A percentile compares a stretch with the other conserved stretches of the same genome.
These are phyloP conservation scores for Pseudotriccus pelzelni DNA, from an alignment of 2,797 vertebrate genomes.

Conservation along the genomic window DNA sequence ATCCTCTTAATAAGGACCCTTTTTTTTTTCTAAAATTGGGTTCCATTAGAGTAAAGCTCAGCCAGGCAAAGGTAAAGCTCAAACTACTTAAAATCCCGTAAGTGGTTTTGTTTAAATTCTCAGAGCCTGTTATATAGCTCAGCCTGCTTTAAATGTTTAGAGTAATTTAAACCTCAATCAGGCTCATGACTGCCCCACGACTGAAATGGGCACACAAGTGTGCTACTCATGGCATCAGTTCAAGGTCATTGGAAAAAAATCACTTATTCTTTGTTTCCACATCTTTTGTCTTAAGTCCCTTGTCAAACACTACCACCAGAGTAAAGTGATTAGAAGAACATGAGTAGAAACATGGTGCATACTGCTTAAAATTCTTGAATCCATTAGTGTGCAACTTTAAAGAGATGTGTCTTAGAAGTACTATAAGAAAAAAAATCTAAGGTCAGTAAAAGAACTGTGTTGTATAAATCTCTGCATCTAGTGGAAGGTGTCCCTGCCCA, in stretches of 20 bases:
- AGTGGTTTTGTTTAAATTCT: background rate
- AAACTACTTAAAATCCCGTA: background rate
- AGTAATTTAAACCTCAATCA: background rate
- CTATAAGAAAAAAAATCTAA: background rate
- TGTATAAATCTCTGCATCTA: background rate
- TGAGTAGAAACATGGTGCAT: background rate
- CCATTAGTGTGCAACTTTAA: background rate
- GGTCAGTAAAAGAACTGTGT: background rate
- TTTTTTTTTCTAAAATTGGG: background rate
- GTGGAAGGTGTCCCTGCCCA: background rate
- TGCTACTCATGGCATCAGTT: background rate
- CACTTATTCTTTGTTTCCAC: background rate
- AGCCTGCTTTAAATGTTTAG: background rate
- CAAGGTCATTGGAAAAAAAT: background rate
- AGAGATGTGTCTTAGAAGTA: background rate
- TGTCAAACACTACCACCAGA: background rate
- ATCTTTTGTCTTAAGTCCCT: background rate
- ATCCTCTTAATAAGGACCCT: fast-evolving
- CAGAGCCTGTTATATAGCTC: background rate
- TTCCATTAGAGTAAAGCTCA: background rate
- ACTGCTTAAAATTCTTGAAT: background rate
- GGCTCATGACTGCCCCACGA: background rate
- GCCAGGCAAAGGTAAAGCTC: background rate
- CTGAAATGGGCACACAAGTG: background rate
- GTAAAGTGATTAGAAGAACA: background rate